Conservation (phyloP, 92 coral and sea anemone genomes). For the Zoanthus sansibaricus region DNA sequence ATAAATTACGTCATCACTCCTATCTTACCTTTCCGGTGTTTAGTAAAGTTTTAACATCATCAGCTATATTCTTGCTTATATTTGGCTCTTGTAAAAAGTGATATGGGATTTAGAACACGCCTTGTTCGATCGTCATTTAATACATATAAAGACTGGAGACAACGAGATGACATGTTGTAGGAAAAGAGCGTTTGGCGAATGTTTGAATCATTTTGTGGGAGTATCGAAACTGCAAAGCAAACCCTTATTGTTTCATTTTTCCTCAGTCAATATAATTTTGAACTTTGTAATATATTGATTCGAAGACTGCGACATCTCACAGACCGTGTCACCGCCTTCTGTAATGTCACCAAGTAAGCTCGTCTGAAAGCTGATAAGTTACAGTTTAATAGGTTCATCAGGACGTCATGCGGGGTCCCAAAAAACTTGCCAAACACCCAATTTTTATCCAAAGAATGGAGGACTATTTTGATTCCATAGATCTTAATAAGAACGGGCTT, state of each 20-base stretch:
- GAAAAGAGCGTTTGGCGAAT: background rate
- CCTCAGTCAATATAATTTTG: slow-evolving; percentile 1
- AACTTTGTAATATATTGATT: background rate
- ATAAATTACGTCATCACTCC: background rate
- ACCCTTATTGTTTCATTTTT: background rate
- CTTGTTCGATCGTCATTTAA: background rate
- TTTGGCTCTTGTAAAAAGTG: background rate
- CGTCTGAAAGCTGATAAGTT: too few species aligned
- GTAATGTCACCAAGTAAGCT: background rate
- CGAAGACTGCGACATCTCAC: background rate
- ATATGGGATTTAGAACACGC: background rate
- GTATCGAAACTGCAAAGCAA: background rate
- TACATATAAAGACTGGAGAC: background rate
- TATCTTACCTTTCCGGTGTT: background rate
- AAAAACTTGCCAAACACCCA: slow-evolving; percentile 55
- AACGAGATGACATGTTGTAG: background rate
- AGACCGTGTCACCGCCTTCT: background rate
- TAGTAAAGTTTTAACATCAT: background rate
- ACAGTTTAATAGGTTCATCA: background rate
- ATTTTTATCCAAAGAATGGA: slow-evolving; percentile 60
- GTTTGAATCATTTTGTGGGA: slow-evolving; percentile 8
- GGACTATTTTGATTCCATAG: slow-evolving; percentile 73
- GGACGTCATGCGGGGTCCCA: slow-evolving; percentile 23
- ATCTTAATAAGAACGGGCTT: slow-evolving; percentile 66
- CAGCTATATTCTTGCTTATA: background rate